These are phyloP conservation scores for Cromileptes altivelis DNA, from an alignment of 2,113 vertebrate species.

Conservation along the genomic window DNA sequence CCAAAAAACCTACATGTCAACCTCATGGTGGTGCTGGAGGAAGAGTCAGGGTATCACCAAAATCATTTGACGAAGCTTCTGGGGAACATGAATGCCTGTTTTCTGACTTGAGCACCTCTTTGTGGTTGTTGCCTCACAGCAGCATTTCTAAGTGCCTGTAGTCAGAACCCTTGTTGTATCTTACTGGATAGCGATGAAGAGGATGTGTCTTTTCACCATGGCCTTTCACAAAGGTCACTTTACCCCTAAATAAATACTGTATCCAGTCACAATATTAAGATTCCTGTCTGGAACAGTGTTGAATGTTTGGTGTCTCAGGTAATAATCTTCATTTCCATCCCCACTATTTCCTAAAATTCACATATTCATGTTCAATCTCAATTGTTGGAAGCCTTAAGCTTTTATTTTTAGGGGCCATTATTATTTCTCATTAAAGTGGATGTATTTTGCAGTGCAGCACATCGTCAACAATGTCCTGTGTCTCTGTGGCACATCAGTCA, in stretches of 20 bases:
- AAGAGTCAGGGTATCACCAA: neutral
- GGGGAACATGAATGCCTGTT: neutral
- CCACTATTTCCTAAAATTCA: neutral
- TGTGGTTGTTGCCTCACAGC: neutral
- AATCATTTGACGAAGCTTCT: neutral
- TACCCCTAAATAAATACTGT: too few relatives aligned
- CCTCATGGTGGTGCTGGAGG: neutral
- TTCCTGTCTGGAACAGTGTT: neutral
- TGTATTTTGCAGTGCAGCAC: slow-evolving; percentile 40
- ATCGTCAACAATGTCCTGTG: slow-evolving; percentile 55
- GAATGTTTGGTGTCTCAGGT: neutral
- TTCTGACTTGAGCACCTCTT: neutral
- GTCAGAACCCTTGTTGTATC: neutral
- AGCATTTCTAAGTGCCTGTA: neutral
- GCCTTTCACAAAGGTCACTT: neutral
- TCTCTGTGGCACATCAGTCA: slow-evolving; percentile 69
- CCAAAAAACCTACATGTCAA: too few relatives aligned
- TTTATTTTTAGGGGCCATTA: neutral
- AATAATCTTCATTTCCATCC: neutral
- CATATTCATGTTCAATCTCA: neutral
- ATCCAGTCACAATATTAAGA: neutral
- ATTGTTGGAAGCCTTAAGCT: neutral
- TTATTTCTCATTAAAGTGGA: slow-evolving; percentile 33
- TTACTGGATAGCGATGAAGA: neutral
- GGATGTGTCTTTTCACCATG: neutral